These are phyloP conservation scores for Hiodon alosoides DNA, from an alignment of 2,113 vertebrate genomes.

Conservation along the genomic window DNA sequence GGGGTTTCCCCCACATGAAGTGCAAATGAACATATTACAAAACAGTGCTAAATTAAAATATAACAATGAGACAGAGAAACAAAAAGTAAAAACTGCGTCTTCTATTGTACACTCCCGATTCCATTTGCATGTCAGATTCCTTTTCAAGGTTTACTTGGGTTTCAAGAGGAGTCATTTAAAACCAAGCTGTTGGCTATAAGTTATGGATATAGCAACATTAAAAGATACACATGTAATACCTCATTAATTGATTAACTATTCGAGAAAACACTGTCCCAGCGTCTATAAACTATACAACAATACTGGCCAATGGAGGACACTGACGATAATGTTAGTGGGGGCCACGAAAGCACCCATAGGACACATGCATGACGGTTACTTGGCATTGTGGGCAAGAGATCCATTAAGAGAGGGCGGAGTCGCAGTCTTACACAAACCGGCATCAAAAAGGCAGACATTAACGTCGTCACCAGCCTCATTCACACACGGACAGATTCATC, in stretches of 20 bases:
- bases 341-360: constrained; percentile 2
- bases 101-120: neutral
- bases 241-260: constrained; percentile 18
- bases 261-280: constrained; percentile 39
- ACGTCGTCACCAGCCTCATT: constrained; percentile 15
- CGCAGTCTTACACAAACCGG: constrained; percentile 29
- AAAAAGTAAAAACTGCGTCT: constrained; percentile 4
- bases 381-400: constrained; percentile 53
- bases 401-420: constrained; percentile 20
- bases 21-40: constrained; percentile 58
- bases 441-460: neutral
- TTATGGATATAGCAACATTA: constrained; percentile 22
- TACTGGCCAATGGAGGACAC: constrained; percentile 55
- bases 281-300: constrained; percentile 59
- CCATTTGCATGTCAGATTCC: neutral
- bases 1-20: constrained; percentile 36
- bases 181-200: constrained; percentile 22
- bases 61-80: constrained; percentile 39
- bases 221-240: constrained; percentile 34
- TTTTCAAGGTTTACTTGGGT: too few relatives aligned
- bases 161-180: constrained; percentile 5
- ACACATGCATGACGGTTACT: constrained; percentile 47
- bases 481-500: neutral
- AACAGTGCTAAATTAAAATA: constrained; percentile 49
- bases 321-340: neutral